Evolutionary conservation across 2,797 vertebrate species (phyloP).

Genomic region (Sebastes vulpes): DNA sequence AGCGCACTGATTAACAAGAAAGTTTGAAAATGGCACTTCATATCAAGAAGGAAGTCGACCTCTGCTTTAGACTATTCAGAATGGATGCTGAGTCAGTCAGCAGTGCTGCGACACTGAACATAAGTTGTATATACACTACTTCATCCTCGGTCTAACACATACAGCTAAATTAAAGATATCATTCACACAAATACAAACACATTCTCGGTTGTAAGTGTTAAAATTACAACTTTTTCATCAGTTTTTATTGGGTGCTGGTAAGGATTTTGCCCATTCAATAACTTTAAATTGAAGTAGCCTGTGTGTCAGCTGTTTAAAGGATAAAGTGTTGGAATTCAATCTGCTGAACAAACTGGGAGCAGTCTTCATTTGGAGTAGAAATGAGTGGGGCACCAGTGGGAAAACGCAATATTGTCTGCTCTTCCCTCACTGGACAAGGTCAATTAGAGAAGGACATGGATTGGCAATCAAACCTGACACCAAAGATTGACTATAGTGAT

Average conservation of each 20-base stretch:
- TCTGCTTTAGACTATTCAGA: neutral
- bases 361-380: conserved; percentile 80
- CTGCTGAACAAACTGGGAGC: conserved; percentile 83
- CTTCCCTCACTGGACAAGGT: conserved; percentile 86
- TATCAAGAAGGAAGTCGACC: too few species aligned
- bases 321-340: conserved; percentile 79
- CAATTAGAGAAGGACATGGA: conserved; percentile 88
- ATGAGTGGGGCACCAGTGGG: conserved; percentile 77
- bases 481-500: conserved; percentile 89
- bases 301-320: conserved; percentile 67
- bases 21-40: too few species aligned
- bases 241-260: conserved; percentile 22
- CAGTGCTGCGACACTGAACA: neutral
- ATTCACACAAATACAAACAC: conserved; percentile 22
- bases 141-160: neutral
- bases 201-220: neutral
- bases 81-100: neutral
- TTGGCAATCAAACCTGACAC: conserved; percentile 89
- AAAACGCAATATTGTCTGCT: conserved; percentile 82
- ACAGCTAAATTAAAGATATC: conserved; percentile 21
- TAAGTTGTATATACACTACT: neutral
- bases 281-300: conserved; percentile 57
- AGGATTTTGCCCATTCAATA: conserved; percentile 55
- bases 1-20: too few species aligned
- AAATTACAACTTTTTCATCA: conserved; percentile 25